Percentiles rank a stretch among this genome's conserved stretches.
These are phyloP conservation scores for Mellivora capensis DNA, from an alignment of 2,113 vertebrate genomes.

Conservation along the genomic window DNA sequence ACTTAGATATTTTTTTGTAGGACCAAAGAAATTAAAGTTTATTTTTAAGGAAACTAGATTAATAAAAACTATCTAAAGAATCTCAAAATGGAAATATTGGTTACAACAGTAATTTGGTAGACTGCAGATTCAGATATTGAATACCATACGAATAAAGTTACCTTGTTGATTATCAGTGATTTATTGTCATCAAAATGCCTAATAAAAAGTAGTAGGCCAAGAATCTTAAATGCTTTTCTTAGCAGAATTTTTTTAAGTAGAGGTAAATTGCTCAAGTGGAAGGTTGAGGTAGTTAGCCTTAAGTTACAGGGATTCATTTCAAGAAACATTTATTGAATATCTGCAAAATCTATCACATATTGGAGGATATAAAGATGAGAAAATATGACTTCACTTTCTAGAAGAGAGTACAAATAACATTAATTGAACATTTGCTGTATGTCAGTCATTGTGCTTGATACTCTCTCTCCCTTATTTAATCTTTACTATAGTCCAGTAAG, in stretches of 20 bases:
- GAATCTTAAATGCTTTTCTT: conserved; percentile 26
- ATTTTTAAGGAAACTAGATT: conserved; percentile 8
- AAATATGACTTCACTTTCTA: neutral
- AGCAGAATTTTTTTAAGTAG: conserved; percentile 11
- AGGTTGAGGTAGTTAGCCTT: neutral
- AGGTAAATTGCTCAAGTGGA: neutral
- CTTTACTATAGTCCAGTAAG: neutral
- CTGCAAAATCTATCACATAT: neutral
- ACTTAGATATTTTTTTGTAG: conserved; percentile 36
- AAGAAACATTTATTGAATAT: neutral
- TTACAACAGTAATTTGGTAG: conserved; percentile 5
- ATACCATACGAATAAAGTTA: neutral
- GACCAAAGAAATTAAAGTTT: conserved; percentile 6
- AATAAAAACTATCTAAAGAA: conserved; percentile 38
- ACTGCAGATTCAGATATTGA: conserved; percentile 2
- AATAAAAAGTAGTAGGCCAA: neutral
- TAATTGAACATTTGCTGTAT: neutral
- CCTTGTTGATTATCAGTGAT: neutral
- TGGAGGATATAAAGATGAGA: neutral
- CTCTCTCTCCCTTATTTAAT: neutral
- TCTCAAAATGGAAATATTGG: conserved; percentile 44
- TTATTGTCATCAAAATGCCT: neutral
- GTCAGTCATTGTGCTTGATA: neutral
- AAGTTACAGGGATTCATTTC: conserved; percentile 24
- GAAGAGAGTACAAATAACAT: neutral